Evolutionary conservation across 1,140 invertebrate genomes (phyloP).

Genomic region (Lepidostoma basale): DNA sequence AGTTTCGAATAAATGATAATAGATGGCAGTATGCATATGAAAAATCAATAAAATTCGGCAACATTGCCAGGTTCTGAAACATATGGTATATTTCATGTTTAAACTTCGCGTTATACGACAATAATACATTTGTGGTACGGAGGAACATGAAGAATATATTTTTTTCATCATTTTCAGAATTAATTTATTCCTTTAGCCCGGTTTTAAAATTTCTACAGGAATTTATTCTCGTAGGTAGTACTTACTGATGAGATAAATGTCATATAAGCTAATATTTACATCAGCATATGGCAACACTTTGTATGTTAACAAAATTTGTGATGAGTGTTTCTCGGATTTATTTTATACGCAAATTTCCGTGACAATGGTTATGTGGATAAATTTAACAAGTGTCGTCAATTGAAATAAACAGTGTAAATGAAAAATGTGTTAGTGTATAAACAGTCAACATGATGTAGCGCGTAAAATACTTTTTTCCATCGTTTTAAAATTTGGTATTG

Average conservation of each 20-base stretch:
- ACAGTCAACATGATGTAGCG: conserved; percentile 38
- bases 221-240: too few species aligned
- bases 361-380: conserved; percentile 31
- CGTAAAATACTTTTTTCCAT: conserved; percentile 22
- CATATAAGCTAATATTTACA: not conserved
- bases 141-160: too few species aligned
- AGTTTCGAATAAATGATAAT: too few species aligned
- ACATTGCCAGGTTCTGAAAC: too few species aligned
- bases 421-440: conserved; percentile 31
- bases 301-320: conserved; percentile 24
- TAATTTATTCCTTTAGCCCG: too few species aligned
- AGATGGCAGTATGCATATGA: too few species aligned
- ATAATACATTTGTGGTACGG: too few species aligned
- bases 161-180: too few species aligned
- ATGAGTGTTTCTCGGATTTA: conserved; percentile 10
- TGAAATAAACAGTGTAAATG: not conserved
- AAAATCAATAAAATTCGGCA: too few species aligned
- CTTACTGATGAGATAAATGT: conserved; percentile 3
- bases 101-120: too few species aligned
- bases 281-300: conserved; percentile 8
- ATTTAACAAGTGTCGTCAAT: conserved; percentile 13
- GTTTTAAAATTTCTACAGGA: too few species aligned
- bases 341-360: conserved; percentile 30
- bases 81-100: too few species aligned
- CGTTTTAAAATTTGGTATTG: conserved; percentile 36